These are phyloP conservation scores for Meta bourneti DNA, from an alignment of 2,888 invertebrate species.

Conservation along the genomic window DNA sequence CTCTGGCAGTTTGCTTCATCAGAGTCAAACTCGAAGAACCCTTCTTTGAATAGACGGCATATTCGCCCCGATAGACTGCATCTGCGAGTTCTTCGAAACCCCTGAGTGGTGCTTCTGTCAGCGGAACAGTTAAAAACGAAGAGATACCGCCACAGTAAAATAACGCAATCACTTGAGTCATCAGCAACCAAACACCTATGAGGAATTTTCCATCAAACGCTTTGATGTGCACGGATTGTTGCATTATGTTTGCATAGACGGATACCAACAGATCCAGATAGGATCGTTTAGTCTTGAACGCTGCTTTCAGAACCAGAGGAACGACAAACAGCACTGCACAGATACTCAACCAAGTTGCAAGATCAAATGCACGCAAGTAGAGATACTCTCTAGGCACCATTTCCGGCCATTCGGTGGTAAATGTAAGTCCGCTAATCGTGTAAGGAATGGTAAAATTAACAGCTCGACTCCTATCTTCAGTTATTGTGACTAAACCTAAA, in stretches of 20 bases:
- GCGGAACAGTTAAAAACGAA: background rate
- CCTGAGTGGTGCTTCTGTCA: background rate
- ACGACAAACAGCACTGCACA: background rate
- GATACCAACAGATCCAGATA: background rate
- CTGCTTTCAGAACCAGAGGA: background rate
- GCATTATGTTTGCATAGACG: background rate
- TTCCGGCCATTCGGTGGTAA: slow-evolving; percentile 15
- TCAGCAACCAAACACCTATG: background rate
- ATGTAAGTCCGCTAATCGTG: slow-evolving; percentile 42
- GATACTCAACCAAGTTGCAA: background rate
- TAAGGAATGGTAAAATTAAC: slow-evolving; percentile 82
- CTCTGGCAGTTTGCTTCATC: background rate
- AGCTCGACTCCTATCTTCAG: slow-evolving; percentile 82
- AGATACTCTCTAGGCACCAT: background rate
- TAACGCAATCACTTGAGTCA: background rate
- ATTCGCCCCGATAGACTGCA: background rate
- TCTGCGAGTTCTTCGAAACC: background rate
- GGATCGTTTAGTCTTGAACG: background rate
- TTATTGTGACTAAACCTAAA: slow-evolving; percentile 84
- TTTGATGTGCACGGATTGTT: background rate
- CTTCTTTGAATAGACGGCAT: background rate
- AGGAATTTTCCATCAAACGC: background rate
- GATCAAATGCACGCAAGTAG: background rate
- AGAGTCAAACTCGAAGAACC: background rate
- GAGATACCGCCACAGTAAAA: background rate